These are phyloP conservation scores for Lemur catta DNA, from an alignment of 2,797 vertebrate species.

Conservation along the genomic window DNA sequence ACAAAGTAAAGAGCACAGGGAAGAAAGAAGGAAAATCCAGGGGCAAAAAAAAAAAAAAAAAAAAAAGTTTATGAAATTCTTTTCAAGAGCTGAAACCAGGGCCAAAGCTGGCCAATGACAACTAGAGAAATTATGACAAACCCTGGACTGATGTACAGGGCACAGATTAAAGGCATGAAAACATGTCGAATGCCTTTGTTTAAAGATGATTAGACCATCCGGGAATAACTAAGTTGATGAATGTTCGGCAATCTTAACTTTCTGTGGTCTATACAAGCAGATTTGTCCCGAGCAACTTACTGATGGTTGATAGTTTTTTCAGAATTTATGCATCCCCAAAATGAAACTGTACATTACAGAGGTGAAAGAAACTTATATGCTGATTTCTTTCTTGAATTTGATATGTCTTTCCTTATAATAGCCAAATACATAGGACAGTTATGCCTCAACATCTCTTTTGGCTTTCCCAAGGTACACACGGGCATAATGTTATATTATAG, in stretches of 20 bases:
- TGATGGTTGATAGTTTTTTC: background rate
- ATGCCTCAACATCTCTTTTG: background rate
- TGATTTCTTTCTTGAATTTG: background rate
- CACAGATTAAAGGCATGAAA: background rate
- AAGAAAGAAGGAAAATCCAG: background rate
- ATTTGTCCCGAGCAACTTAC: background rate
- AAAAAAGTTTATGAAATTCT: background rate
- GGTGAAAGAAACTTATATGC: background rate
- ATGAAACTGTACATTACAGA: background rate
- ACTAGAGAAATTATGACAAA: background rate
- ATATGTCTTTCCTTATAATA: background rate
- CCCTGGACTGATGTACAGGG: rapidly evolving
- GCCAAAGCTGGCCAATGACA: background rate
- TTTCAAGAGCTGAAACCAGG: background rate
- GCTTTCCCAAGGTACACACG: background rate
- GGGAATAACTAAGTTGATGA: background rate
- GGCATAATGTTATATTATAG: background rate
- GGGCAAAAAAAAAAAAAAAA: too few relatives aligned
- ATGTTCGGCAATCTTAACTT: background rate
- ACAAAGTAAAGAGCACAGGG: background rate
- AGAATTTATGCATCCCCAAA: background rate
- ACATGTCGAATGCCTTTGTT: background rate
- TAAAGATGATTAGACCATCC: background rate
- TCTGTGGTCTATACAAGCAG: background rate
- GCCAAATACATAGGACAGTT: background rate